phyloP scores from a whole-genome alignment of 2,797 vertebrate species.

The Trachurus trachurus region DNA sequence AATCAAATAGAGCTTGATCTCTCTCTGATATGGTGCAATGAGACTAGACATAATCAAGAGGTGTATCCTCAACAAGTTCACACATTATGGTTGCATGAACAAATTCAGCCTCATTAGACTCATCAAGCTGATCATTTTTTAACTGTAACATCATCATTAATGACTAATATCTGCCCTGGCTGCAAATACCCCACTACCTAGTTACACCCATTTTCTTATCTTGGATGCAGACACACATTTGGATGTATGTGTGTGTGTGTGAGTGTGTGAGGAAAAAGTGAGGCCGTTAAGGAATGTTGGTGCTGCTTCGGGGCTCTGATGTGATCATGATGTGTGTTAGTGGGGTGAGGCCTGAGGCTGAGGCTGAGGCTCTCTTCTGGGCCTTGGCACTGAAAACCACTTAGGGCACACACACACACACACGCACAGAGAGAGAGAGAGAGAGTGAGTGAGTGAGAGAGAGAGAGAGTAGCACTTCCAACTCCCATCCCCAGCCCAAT shows the following conservation, averaged over 20 bases:
- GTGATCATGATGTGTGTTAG: conserved; percentile 61
- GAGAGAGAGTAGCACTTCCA: conserved; percentile 7
- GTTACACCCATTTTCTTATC: conserved; percentile 30
- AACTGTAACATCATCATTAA: neutral
- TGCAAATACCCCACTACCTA: conserved; percentile 10
- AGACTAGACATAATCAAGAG: neutral
- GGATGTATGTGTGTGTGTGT: conserved; percentile 10
- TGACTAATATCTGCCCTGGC: conserved; percentile 1
- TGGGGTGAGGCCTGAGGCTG: conserved; percentile 60
- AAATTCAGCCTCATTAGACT: neutral
- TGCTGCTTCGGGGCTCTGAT: conserved; percentile 36
- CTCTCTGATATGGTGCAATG: neutral
- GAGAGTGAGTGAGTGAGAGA: too few species aligned
- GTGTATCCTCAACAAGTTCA: neutral
- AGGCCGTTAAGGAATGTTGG: conserved; percentile 45
- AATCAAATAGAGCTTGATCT: neutral
- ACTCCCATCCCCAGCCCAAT: conserved; percentile 17
- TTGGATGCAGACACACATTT: conserved; percentile 16
- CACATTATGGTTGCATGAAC: neutral
- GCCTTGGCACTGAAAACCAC: conserved; percentile 55
- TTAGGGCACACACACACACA: conserved; percentile 29
- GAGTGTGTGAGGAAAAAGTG: conserved; percentile 6
- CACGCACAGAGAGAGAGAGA: neutral
- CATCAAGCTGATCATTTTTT: neutral
- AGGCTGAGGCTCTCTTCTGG: conserved; percentile 47